phyloP scores from a whole-genome alignment of 2,888 invertebrate genomes.

The Psylliodes chrysocephalus region DNA sequence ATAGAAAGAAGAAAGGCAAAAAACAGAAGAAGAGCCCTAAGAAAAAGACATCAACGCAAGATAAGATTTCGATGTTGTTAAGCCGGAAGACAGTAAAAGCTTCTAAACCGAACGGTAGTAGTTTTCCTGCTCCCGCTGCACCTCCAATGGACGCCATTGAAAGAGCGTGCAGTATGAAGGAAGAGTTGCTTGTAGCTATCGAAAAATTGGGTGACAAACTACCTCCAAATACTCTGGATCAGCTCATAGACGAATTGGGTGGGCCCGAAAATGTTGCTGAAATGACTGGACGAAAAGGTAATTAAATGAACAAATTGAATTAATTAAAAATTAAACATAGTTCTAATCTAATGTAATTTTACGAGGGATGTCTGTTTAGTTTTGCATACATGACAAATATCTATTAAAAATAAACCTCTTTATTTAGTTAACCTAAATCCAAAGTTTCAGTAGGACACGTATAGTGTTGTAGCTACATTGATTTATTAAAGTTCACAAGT shows the following conservation, averaged over 20 bases:
- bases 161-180: slow-evolving; percentile 91
- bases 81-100: slow-evolving; percentile 62
- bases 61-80: slow-evolving; percentile 80
- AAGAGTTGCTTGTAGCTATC: slow-evolving; percentile 85
- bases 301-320: background rate
- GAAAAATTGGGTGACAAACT: slow-evolving; percentile 83
- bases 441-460: too few species aligned
- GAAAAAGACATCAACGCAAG: slow-evolving; percentile 71
- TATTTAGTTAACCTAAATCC: too few species aligned
- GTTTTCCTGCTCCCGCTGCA: slow-evolving; percentile 62
- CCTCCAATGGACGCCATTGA: slow-evolving; percentile 89
- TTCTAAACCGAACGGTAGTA: slow-evolving; percentile 59
- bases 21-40: slow-evolving; percentile 59
- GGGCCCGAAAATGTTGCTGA: slow-evolving; percentile 98
- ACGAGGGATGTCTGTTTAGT: too few species aligned
- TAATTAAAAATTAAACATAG: too few species aligned
- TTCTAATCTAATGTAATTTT: too few species aligned
- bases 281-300: slow-evolving; percentile 84
- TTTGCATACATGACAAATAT: too few species aligned
- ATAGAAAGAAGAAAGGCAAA: slow-evolving; percentile 59
- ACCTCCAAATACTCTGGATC: slow-evolving; percentile 98
- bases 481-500: too few species aligned
- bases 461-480: too few species aligned
- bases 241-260: slow-evolving; percentile 97
- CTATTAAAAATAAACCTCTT: too few species aligned